These are phyloP conservation scores for Cladopsammia gracilis DNA, from an alignment of 64 coral and sea anemone genomes.

Conservation along the genomic window DNA sequence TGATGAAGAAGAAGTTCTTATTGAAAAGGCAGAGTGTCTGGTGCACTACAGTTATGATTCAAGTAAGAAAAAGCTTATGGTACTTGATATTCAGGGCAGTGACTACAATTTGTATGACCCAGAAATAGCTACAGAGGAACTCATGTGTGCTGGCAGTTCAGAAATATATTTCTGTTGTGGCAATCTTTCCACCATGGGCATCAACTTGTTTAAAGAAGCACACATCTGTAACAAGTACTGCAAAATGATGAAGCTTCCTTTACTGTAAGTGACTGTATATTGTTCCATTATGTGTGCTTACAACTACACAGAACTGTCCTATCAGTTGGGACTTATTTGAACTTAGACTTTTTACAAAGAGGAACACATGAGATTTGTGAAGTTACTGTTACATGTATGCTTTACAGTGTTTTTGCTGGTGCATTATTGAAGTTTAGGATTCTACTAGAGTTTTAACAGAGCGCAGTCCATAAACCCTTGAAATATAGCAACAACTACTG, in stretches of 20 bases:
- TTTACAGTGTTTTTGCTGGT: conserved; percentile 12
- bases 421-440: conserved; percentile 50
- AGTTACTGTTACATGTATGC: conserved; percentile 41
- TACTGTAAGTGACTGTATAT: neutral
- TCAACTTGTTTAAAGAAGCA: conserved; percentile 28
- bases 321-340: neutral
- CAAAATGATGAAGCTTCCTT: conserved; percentile 48
- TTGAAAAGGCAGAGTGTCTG: conserved; percentile 63
- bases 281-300: neutral
- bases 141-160: conserved; percentile 11
- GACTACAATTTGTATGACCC: conserved; percentile 61
- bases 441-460: conserved; percentile 51
- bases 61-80: conserved; percentile 49
- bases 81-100: conserved; percentile 70
- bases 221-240: conserved; percentile 67
- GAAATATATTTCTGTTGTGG: conserved; percentile 78
- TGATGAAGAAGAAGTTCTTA: conserved; percentile 22
- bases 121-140: conserved; percentile 71
- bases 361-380: conserved; percentile 2
- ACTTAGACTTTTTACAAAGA: neutral
- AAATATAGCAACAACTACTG: neutral
- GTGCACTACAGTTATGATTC: conserved; percentile 60
- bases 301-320: neutral
- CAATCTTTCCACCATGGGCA: conserved; percentile 57
- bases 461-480: conserved; percentile 15